Percentiles rank a stretch among this genome's conserved stretches.
phyloP scores from a whole-genome alignment of 1,140 invertebrate species.

The Stegodyphus mimosarum region DNA sequence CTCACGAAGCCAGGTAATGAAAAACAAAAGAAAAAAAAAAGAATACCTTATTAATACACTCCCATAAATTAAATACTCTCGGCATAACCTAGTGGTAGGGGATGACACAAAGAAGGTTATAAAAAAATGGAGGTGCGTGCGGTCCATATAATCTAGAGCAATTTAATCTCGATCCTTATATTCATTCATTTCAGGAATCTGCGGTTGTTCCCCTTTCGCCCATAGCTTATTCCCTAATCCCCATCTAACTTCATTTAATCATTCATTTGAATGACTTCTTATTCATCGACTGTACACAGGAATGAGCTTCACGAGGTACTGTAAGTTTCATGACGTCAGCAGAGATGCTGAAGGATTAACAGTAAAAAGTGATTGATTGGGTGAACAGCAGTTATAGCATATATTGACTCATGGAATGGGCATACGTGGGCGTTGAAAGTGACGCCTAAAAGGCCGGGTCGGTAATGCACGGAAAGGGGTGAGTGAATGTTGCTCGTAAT shows the following conservation, averaged over 20 bases:
- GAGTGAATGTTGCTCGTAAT: no score
- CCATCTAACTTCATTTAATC: slow-evolving; percentile 36
- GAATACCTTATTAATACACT: slow-evolving; percentile 43
- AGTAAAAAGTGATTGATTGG: slow-evolving; percentile 29
- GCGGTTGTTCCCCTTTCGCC: neutral
- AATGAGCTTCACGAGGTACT: no score
- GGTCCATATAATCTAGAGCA: slow-evolving; percentile 48
- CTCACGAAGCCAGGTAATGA: neutral
- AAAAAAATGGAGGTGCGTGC: slow-evolving; percentile 11
- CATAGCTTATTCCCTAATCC: slow-evolving; percentile 41
- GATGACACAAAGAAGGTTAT: no score
- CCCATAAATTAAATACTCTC: slow-evolving; percentile 41
- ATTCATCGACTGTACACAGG: slow-evolving; percentile 5
- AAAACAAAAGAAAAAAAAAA: neutral
- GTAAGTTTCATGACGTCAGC: no score
- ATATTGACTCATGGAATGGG: no score
- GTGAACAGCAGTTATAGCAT: no score
- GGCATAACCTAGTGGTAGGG: no score
- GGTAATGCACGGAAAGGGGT: no score
- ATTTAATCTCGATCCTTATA: slow-evolving; percentile 41
- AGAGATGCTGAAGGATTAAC: slow-evolving; percentile 11
- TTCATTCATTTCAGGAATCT: slow-evolving; percentile 40
- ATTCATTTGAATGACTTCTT: slow-evolving; percentile 7
- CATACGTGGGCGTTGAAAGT: no score
- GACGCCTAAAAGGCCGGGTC: no score